Base-by-base conservation (phyloP, 1,140 invertebrate genomes). In the Oppia nitens region DNA sequence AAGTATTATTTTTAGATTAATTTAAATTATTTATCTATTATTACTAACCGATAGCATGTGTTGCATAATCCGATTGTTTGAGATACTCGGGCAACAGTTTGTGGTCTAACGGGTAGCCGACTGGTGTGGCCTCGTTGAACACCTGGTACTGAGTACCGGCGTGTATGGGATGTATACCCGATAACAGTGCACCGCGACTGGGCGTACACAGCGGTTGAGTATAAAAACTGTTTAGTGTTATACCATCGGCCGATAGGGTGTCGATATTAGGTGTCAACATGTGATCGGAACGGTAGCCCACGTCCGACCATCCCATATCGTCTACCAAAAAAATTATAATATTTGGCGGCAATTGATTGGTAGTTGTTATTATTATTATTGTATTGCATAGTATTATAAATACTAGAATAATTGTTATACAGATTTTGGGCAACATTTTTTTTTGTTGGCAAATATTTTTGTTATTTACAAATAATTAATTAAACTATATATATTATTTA, bases 221-320 rank as follows among this genome's bases (percentile, higher is more conserved):
- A 67, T 89, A 89, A 71, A 91, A 88, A 65, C 81, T 82, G 63
- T 83, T 80, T 3, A 89, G 68, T 21, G 87, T 82, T 4, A 84
- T 82, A 82, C 1, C 64, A 45, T 63, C 62, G 17, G 21, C 50
- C 14, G 83, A 85, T 48, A 90, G 66, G 3, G 83, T 77, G 68
- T 90, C 86, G 52, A 90, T 84, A 69, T 89, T 89, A 1, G 85
- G 85, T 0, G 86, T 89, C 47, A 80, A 77, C 60, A 87, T 84
- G 70, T 91, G 83, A 61, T 83, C 75, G 0, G 82, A 83, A 2
- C 87, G 87, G 70, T 89, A 87, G 53, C 87, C 83, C 4, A 92
- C 83, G 73, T 92, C 87, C 70, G 88, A 85, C 77, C 83, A 89
- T 6, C 87, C 87, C 3, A 59, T 24, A 55, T 59, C 57, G 24